phyloP scores from a whole-genome alignment of 2,797 vertebrate genomes.

The Cuculus canorus region DNA sequence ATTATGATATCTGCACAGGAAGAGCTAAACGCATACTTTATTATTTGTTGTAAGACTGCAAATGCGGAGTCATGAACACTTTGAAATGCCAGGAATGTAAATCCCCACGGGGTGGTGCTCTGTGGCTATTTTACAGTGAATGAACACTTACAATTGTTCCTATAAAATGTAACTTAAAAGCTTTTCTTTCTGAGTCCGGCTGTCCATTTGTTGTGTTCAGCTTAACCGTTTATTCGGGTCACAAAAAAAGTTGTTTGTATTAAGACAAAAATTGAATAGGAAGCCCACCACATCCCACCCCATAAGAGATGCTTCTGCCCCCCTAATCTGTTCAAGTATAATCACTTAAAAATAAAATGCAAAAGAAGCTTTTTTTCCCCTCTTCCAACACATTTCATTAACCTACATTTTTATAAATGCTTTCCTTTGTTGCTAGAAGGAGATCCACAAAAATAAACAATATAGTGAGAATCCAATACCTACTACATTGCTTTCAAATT shows the following conservation, averaged over 20 bases:
- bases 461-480: neutral
- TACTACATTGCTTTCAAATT: neutral
- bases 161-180: neutral
- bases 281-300: neutral
- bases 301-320: neutral
- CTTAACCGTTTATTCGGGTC: neutral
- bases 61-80: neutral
- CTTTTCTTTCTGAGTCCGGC: neutral
- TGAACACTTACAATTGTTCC: neutral
- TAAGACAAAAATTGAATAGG: neutral
- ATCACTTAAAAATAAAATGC: neutral
- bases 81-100: neutral
- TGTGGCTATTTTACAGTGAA: neutral
- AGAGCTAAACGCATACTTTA: neutral
- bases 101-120: constrained; percentile 46
- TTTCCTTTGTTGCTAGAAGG: neutral
- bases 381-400: neutral
- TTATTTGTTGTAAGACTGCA: neutral
- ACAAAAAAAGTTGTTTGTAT: neutral
- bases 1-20: neutral
- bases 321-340: neutral
- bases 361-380: neutral
- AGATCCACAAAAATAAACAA: neutral
- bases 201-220: neutral
- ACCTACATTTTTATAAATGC: neutral